Evolutionary conservation across 2,888 invertebrate species (phyloP).

Genomic region (Tetrapedia diversipes): DNA sequence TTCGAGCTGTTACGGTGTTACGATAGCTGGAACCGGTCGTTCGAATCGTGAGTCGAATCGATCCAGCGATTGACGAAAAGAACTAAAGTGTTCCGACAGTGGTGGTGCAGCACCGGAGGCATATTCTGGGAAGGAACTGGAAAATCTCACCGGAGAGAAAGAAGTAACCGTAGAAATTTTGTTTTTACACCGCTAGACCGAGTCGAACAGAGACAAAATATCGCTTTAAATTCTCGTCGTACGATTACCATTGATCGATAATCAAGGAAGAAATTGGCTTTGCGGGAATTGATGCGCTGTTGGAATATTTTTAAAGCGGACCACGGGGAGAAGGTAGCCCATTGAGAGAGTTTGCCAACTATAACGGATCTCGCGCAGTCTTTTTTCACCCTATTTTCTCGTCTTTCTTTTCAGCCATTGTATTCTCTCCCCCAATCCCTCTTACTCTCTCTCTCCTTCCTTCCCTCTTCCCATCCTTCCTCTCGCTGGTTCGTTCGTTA

Average conservation of each 20-base stretch:
- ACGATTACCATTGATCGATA: conserved; percentile 6
- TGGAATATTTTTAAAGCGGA: conserved; percentile 31
- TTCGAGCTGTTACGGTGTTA: not conserved
- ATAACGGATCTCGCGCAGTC: conserved; percentile 37
- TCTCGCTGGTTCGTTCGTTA: conserved; percentile 26
- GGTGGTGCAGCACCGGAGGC: not conserved
- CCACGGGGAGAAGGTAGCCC: conserved; percentile 33
- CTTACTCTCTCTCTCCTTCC: not conserved
- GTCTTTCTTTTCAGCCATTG: conserved; percentile 6
- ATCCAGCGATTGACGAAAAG: not conserved
- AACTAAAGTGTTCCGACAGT: not conserved
- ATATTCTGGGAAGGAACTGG: not conserved
- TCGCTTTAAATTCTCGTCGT: not conserved
- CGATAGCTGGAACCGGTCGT: not conserved
- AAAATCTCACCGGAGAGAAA: not conserved
- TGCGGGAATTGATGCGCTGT: conserved; percentile 11
- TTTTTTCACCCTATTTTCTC: conserved; percentile 16
- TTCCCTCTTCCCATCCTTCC: not conserved
- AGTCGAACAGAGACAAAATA: no score
- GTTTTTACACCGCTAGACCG: not conserved
- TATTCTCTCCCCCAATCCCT: conserved; percentile 2
- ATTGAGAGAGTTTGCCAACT: conserved; percentile 38
- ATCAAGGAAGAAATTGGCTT: conserved; percentile 9
- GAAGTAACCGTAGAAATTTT: not conserved
- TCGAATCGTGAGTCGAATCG: conserved; percentile 7